Evolutionary conservation across 1,140 invertebrate genomes (phyloP).

Genomic region (Drosophila mojavensis): DNA sequence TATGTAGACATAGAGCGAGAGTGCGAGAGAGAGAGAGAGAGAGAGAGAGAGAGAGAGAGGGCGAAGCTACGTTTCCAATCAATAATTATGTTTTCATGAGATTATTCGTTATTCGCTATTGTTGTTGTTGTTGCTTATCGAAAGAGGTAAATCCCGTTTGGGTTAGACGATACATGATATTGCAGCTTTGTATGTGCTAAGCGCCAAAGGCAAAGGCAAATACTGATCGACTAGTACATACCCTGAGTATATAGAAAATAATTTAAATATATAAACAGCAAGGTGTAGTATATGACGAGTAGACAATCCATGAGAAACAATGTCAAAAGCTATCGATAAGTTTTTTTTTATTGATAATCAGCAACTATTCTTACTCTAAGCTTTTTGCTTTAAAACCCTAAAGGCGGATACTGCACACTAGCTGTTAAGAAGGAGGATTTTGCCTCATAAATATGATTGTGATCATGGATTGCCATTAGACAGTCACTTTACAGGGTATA

Average conservation of each 20-base stretch:
- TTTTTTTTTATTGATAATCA: not conserved
- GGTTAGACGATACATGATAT: constrained; percentile 14
- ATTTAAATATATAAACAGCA: too few species aligned
- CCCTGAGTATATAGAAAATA: not conserved
- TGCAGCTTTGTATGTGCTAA: constrained; percentile 9
- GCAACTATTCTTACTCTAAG: not conserved
- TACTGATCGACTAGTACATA: not conserved
- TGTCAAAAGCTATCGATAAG: not conserved
- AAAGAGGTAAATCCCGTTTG: constrained; percentile 24
- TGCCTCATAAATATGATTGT: too few species aligned
- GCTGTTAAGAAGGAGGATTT: too few species aligned
- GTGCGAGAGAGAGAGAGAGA: too few species aligned
- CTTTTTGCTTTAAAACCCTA: too few species aligned
- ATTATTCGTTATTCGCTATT: not conserved
- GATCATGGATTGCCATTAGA: too few species aligned
- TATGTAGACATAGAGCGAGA: constrained; percentile 13
- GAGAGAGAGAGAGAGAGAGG: too few species aligned
- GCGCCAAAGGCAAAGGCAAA: not conserved
- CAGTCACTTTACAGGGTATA: constrained; percentile 15
- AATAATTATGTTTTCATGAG: constrained; percentile 20
- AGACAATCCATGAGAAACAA: too few species aligned
- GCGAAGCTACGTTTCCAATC: constrained; percentile 17
- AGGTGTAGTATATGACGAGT: too few species aligned
- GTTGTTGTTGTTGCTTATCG: not conserved
- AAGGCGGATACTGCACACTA: too few species aligned